Conservation (phyloP, 1,140 invertebrate species). For the Caenorhabditis elegans region WBcel235 BX284606.5:2112501-2113000, state of each 20-base stretch:
- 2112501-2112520: constrained; percentile 59
- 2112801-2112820: constrained; percentile 46
- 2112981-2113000: constrained; percentile 57
- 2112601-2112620: constrained; percentile 52
- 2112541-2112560: too few species aligned
- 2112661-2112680: constrained; percentile 65
- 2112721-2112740: constrained; percentile 60
- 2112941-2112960: background rate
- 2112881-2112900: constrained; percentile 56
- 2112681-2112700: constrained; percentile 67
- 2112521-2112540: too few species aligned
- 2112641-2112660: constrained; percentile 66
- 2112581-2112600: constrained; percentile 52
- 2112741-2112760: background rate
- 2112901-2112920: constrained; percentile 63
- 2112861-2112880: constrained; percentile 49
- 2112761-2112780: background rate
- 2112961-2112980: constrained; percentile 43
- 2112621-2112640: constrained; percentile 63
- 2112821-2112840: constrained; percentile 55
- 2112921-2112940: constrained; percentile 52
- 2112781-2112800: constrained; percentile 56
- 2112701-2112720: constrained; percentile 66
- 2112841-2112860: constrained; percentile 60
- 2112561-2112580: constrained; percentile 66